A percentile compares a stretch with the other conserved stretches of the same genome.
These are phyloP conservation scores for Zaprionus bogoriensis DNA, from an alignment of 2,888 invertebrate genomes.

Conservation along the genomic window DNA sequence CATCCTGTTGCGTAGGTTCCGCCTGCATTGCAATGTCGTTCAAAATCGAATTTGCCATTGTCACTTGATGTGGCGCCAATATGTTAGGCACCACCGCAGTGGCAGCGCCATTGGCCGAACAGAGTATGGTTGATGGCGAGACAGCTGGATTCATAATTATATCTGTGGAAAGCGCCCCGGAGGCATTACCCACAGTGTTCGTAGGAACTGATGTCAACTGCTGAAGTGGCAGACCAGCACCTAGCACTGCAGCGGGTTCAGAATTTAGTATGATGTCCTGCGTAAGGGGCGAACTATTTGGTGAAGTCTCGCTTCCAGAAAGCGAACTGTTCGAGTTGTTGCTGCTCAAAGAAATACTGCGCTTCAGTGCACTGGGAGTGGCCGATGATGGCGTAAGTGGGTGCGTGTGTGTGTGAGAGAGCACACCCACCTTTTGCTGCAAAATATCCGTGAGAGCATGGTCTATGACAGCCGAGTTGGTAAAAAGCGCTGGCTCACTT, in stretches of 20 bases:
- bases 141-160: slow-evolving; percentile 86
- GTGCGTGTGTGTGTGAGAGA: slow-evolving; percentile 31
- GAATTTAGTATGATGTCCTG: slow-evolving; percentile 83
- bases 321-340: slow-evolving; percentile 66
- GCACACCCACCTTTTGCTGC: slow-evolving; percentile 64
- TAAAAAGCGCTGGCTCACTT: slow-evolving; percentile 64
- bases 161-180: slow-evolving; percentile 81
- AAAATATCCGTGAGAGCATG: slow-evolving; percentile 79
- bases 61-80: slow-evolving; percentile 81
- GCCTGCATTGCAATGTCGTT: slow-evolving; percentile 81
- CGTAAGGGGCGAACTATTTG: slow-evolving; percentile 79
- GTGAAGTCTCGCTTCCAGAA: slow-evolving; percentile 66
- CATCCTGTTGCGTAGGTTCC: slow-evolving; percentile 80
- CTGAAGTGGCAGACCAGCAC: slow-evolving; percentile 69
- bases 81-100: slow-evolving; percentile 80
- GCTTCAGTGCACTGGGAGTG: slow-evolving; percentile 71
- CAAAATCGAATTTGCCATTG: slow-evolving; percentile 81
- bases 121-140: slow-evolving; percentile 86
- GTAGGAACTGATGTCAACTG: slow-evolving; percentile 55
- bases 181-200: slow-evolving; percentile 41
- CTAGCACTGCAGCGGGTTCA: slow-evolving; percentile 80
- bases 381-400: slow-evolving; percentile 20
- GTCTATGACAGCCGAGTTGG: slow-evolving; percentile 70
- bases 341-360: slow-evolving; percentile 82
- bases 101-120: slow-evolving; percentile 81